Base-by-base conservation (phyloP, 2,113 vertebrate species). In the Rhizomys pruinosus region DNA sequence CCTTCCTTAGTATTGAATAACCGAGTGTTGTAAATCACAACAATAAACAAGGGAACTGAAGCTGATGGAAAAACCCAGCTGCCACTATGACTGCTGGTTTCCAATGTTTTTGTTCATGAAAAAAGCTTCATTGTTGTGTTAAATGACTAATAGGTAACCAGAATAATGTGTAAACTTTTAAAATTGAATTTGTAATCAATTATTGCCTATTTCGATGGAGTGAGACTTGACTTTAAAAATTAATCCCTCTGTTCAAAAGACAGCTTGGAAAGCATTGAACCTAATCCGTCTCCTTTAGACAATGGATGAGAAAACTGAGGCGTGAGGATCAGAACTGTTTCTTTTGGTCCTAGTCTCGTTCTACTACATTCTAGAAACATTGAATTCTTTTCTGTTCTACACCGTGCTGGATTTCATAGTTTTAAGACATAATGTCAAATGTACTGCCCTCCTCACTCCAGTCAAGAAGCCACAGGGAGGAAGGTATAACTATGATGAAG, bases 201-300 rank as follows among this genome's bases (percentile, higher is more conserved):
- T 85, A n/a, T 90, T 74, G 42, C 19, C 22, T 84, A 37, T 39
- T 90, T 91, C 72, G 66, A 72, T 55, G 78, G 76, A 84, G 74
- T 73, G 77, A 93, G 27, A 94, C 63, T 94, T 84, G 34, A 81
- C 15, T 32, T 29, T 2, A 63, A 44, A 34, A 27, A 44, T 6
- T 32, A 72, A 23, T 11, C 68, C 37, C 15, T 42, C 9, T 81
- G 1, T 52, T 90, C 7, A 66, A 39, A 82, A 66, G n/a, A 29
- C 61, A n/a, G 0, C n/a, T 63, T 61, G 72, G 61, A 86, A 79
- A 72, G 25, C 44, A 68, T 15, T 34, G 6, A 66, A 34, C 85
- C 25, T 39, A 74, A 74, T 79, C 42, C 42, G 88, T 86, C 47
- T 64, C 34, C 25, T 37, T 96, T 27, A 87, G 63, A 25, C 39